phyloP scores from a whole-genome alignment of 2,797 vertebrate genomes.

The Leptatherina wallacei region DNA sequence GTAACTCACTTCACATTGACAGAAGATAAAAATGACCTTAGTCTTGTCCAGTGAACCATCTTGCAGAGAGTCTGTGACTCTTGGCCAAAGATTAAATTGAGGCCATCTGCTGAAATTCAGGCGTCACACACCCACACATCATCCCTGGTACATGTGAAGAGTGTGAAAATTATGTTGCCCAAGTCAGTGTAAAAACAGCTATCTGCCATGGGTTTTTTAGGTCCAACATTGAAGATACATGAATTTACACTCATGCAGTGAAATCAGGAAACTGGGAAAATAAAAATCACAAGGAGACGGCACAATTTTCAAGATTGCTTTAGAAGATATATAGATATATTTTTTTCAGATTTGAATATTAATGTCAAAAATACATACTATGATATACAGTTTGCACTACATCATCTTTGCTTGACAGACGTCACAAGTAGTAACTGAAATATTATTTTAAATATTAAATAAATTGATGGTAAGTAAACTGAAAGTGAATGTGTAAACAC shows the following conservation, averaged over 20 bases:
- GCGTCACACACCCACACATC: not conserved
- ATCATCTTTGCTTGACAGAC: conserved; percentile 96
- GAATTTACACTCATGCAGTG: not conserved
- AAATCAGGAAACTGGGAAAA: not conserved
- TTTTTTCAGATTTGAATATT: conserved; percentile 96
- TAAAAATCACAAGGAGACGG: conserved; percentile 58
- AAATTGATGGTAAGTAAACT: conserved; percentile 87
- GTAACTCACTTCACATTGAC: too few relatives aligned
- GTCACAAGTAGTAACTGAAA: conserved; percentile 98
- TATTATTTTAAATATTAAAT: conserved; percentile 99
- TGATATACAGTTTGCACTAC: conserved; percentile 99
- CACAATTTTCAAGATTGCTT: conserved; percentile 75
- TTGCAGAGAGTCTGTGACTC: not conserved
- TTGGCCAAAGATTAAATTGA: not conserved
- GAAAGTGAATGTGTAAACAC: conserved; percentile 97
- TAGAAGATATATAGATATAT: conserved; percentile 90
- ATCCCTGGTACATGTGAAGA: not conserved
- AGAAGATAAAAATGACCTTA: too few relatives aligned
- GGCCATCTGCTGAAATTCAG: conserved; percentile 5
- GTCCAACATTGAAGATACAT: not conserved
- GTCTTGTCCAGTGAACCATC: too few relatives aligned
- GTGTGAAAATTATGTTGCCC: not conserved
- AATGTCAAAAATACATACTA: conserved; percentile 99
- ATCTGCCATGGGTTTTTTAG: not conserved
- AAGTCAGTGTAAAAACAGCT: not conserved